A percentile compares a stretch with the other conserved stretches of the same genome.
Evolutionary conservation across 2,888 invertebrate species (phyloP).

Genomic region (Pristionchus mayeri): DNA sequence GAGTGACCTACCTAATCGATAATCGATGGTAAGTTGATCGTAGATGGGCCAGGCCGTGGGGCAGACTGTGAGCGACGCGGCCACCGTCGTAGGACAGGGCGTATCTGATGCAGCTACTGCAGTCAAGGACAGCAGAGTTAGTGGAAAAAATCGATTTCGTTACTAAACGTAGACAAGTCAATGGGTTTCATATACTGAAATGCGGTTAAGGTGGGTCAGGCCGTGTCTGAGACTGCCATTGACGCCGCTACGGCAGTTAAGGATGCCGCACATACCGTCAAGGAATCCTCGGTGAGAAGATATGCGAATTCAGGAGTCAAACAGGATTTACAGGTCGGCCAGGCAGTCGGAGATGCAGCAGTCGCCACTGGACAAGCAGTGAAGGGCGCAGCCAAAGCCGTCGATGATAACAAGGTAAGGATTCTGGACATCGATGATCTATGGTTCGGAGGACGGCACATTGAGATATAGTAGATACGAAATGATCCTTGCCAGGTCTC

Average conservation of each 20-base stretch:
- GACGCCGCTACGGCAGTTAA: constrained; percentile 23
- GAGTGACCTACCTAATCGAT: not conserved
- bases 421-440: not conserved
- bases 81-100: not conserved
- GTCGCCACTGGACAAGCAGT: constrained; percentile 4
- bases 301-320: not conserved
- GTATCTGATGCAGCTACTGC: constrained; percentile 5
- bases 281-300: not conserved
- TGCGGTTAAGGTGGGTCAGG: not conserved
- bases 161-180: not conserved
- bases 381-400: constrained; percentile 1
- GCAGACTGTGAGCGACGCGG: not conserved
- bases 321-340: constrained; percentile 24
- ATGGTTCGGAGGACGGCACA: no score
- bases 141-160: not conserved
- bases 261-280: not conserved
- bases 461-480: not conserved
- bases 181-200: not conserved
- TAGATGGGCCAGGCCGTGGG: constrained; percentile 17
- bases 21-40: no score
- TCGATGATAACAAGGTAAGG: constrained; percentile 19
- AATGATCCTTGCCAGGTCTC: not conserved
- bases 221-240: not conserved
- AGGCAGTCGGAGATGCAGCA: not conserved
- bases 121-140: constrained; percentile 18